Conservation (phyloP, 2,113 vertebrate genomes). For the Corythaixoides concolor region DNA sequence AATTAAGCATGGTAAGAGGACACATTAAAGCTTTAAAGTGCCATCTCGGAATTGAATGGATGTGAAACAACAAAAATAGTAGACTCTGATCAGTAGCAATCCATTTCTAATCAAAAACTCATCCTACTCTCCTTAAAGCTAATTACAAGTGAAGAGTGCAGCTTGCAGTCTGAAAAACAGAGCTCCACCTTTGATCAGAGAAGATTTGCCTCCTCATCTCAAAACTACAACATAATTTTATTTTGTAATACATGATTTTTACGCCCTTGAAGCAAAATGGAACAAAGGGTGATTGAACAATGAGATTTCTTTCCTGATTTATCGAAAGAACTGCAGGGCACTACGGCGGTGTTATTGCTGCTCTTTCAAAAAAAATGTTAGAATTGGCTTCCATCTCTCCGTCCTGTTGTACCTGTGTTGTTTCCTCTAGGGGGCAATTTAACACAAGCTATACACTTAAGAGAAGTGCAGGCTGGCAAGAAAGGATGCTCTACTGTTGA, state of each 20-base stretch:
- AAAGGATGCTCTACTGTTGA: background rate
- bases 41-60: background rate
- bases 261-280: background rate
- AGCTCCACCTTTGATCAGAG: background rate
- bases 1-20: background rate
- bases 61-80: background rate
- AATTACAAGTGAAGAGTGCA: background rate
- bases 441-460: slow-evolving; percentile 35
- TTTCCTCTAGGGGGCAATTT: slow-evolving; percentile 69
- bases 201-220: background rate
- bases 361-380: background rate
- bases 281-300: background rate
- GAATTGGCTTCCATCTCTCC: background rate
- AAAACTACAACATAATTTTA: background rate
- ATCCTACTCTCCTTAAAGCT: background rate
- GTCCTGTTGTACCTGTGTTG: background rate
- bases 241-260: background rate
- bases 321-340: background rate
- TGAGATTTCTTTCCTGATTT: background rate
- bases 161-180: background rate
- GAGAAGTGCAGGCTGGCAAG: background rate
- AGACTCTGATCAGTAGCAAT: background rate
- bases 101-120: background rate
- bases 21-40: background rate
- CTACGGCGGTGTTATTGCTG: background rate